phyloP scores from a whole-genome alignment of 1,140 invertebrate species.

The Megalopta genalis region DNA sequence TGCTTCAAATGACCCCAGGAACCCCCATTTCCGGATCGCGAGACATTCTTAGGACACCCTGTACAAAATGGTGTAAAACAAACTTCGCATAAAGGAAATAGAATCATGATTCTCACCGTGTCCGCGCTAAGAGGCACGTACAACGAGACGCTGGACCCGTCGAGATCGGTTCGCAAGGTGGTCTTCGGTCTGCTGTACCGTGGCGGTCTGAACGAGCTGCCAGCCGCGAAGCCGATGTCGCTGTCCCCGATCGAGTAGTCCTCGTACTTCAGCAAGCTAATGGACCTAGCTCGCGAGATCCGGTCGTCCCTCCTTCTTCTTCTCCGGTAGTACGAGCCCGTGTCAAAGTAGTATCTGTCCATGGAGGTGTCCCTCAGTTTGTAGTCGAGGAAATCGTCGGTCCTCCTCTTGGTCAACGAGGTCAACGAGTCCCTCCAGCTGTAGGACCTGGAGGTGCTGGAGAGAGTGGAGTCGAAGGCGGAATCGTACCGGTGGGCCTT shows the following conservation, averaged over 20 bases:
- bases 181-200: constrained; percentile 27
- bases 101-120: constrained; percentile 38
- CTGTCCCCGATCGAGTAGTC: constrained; percentile 56
- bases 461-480: constrained; percentile 27
- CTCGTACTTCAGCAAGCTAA: constrained; percentile 56
- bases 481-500: constrained; percentile 35
- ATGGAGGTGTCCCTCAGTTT: constrained; percentile 45
- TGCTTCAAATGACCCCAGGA: too few relatives aligned
- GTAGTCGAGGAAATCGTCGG: constrained; percentile 54
- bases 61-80: too few relatives aligned
- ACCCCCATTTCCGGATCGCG: too few relatives aligned
- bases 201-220: background rate
- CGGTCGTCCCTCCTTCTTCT: constrained; percentile 50
- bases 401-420: constrained; percentile 26
- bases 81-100: too few relatives aligned
- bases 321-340: constrained; percentile 33
- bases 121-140: constrained; percentile 15
- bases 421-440: constrained; percentile 58
- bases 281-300: constrained; percentile 53
- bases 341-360: constrained; percentile 52
- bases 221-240: constrained; percentile 42
- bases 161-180: constrained; percentile 11
- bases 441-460: constrained; percentile 46
- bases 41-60: too few relatives aligned
- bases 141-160: constrained; percentile 5